Conservation (phyloP, 2,888 invertebrate species). For the Leucoma salicis region DNA sequence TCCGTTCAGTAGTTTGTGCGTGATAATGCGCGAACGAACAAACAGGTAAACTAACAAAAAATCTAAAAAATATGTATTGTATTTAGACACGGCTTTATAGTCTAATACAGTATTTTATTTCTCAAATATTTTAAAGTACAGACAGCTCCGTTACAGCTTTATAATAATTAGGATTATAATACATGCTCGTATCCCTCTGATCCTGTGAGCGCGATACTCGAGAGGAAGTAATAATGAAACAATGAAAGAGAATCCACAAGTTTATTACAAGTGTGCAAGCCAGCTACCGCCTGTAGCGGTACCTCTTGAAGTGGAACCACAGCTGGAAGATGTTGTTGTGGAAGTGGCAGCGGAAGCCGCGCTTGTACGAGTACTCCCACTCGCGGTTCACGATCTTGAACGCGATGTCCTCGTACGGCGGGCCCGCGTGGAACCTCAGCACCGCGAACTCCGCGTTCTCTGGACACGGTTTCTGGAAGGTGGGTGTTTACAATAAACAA, state of each 20-base stretch:
- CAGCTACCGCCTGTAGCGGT: conserved; percentile 92
- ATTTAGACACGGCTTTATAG: too few species aligned
- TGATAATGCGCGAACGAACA: too few species aligned
- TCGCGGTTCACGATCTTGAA: conserved; percentile 99
- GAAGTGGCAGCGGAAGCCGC: conserved; percentile 99
- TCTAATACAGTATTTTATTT: too few species aligned
- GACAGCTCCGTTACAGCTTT: too few species aligned
- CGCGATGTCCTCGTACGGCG: conserved; percentile 99
- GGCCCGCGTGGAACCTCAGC: conserved; percentile 97
- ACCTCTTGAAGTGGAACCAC: conserved; percentile 99
- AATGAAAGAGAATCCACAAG: not conserved
- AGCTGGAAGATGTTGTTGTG: conserved; percentile 99
- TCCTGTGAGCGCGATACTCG: too few species aligned
- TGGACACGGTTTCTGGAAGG: conserved; percentile 93
- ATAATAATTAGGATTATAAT: too few species aligned
- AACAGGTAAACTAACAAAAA: too few species aligned
- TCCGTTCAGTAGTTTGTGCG: too few species aligned
- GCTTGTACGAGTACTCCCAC: conserved; percentile 99
- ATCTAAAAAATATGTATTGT: too few species aligned
- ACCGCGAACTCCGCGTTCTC: conserved; percentile 98
- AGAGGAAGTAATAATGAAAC: not conserved
- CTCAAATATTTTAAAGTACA: too few species aligned
- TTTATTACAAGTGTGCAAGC: not conserved
- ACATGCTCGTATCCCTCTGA: too few species aligned
- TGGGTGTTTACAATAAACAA: too few species aligned